phyloP scores from a whole-genome alignment of 2,797 vertebrate species.

The Propithecus perrieri region DNA sequence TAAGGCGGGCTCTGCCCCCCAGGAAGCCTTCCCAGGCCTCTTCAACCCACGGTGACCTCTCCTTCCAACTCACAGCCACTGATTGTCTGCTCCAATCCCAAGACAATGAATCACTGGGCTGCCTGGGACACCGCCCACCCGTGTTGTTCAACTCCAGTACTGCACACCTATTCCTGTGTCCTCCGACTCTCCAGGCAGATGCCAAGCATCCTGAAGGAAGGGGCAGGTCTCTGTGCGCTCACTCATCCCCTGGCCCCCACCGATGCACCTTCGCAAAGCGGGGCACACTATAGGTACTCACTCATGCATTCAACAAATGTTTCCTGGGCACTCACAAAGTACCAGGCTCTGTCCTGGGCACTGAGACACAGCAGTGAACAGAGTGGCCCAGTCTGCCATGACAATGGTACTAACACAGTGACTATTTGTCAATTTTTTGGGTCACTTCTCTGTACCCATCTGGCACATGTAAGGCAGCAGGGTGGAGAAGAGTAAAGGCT shows the following conservation, averaged over 20 bases:
- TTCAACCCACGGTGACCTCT: constrained; percentile 48
- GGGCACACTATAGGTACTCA: neutral
- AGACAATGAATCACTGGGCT: constrained; percentile 64
- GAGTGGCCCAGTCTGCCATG: neutral
- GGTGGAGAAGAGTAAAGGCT: neutral
- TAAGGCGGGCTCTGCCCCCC: neutral
- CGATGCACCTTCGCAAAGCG: neutral
- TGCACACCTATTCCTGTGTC: neutral
- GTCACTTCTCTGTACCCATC: neutral
- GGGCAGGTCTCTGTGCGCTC: neutral
- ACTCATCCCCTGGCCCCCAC: neutral
- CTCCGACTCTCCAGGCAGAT: neutral
- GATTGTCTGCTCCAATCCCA: constrained; percentile 58
- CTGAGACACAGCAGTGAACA: neutral
- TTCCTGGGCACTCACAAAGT: neutral
- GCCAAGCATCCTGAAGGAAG: neutral
- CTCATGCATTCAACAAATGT: neutral
- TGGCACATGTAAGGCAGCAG: neutral
- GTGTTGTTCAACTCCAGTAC: neutral
- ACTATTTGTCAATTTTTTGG: neutral
- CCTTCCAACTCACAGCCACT: constrained; percentile 58
- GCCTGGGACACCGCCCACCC: neutral
- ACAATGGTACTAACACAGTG: neutral
- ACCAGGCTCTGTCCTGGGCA: neutral
- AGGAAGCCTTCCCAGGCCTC: constrained; percentile 28